Conservation (phyloP, 2,888 invertebrate species). For the Adelognathus sp. region DNA sequence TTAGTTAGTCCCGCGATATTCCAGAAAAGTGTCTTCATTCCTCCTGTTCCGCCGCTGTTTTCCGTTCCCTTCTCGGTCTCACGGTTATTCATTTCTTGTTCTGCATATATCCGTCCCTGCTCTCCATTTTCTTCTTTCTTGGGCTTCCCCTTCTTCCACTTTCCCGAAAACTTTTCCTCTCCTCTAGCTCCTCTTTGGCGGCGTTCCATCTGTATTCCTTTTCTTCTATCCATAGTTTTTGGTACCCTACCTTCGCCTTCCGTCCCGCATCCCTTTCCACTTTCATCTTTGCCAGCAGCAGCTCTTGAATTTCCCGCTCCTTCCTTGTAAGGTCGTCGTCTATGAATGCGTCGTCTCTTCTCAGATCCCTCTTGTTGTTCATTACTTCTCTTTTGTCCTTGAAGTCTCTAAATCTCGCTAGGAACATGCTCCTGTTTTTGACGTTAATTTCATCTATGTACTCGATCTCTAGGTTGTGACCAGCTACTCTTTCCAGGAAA, state of each 20-base stretch:
- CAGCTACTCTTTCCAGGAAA: neutral
- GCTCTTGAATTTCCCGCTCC: neutral
- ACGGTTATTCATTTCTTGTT: neutral
- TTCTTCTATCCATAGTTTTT: neutral
- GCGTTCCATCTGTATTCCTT: neutral
- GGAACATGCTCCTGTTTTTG: neutral
- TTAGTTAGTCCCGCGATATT: neutral
- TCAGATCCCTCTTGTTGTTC: neutral
- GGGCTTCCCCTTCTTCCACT: neutral
- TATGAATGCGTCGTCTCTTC: neutral
- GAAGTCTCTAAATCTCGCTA: neutral
- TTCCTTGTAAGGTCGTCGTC: slow-evolving; percentile 1
- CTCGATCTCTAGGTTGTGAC: neutral
- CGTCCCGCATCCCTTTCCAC: neutral
- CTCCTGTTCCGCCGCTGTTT: neutral
- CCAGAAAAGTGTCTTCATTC: neutral
- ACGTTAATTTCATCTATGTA: neutral
- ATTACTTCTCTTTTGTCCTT: slow-evolving; percentile 16
- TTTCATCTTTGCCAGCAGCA: neutral
- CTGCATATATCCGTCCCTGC: no score
- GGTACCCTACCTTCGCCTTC: neutral
- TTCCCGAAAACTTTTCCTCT: neutral
- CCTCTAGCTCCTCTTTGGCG: neutral
- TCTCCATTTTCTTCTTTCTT: neutral
- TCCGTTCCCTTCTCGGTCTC: neutral